Evolutionary conservation across 2,888 invertebrate species (phyloP), one percentile per base, ranked within the genome.

Genomic region (Rambutsinella grinnellia): DNA sequence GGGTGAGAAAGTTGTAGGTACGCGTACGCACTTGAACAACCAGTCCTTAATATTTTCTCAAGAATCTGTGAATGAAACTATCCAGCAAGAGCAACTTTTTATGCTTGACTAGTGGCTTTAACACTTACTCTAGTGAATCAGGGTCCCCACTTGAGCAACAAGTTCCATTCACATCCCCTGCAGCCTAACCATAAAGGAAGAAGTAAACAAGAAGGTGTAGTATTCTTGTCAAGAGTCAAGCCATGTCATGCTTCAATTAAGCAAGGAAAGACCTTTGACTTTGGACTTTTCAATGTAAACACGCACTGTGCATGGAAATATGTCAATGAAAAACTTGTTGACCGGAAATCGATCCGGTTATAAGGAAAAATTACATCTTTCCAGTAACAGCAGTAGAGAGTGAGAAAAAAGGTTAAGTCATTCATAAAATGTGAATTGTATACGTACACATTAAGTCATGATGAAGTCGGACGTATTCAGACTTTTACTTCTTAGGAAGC

Each of bases 341-440:
- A 76, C 81, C 81, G 81, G 81, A 81, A 81, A 79, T 81, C 76
- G 79, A 72, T 51, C 76, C 75, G 72, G 74, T 70, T 60, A 49
- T 53, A 24, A n/a, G 27, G 17, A 44, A 36, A 57, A n/a, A 19
- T 21, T n/a, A n/a, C n/a, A 54, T 8, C 19, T 23, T 3, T 54
- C 13, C 44, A 13, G 13, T 13, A 19, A 19, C 26, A 23, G 3
- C n/a, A 15, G 27, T 28, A 36, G 44, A 44, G 10, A 44, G 3
- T 28, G n/a, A n/a, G n/a, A n/a, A n/a, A 10, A 23, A 2, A 60
- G 51, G 49, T 49, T 6, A 58, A 53, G 53, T 44, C 69, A 61
- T 69, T 69, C 61, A 61, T 61, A 66, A 54, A 66, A 57, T 46
- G 68, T 67, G 46, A 62, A 36, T 46, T 57, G 69, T 58, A 46